Evolutionary conservation across 2,113 vertebrate genomes (phyloP), one percentile per base, ranked within the genome.

Genomic region (Triplophysa rosa): DNA sequence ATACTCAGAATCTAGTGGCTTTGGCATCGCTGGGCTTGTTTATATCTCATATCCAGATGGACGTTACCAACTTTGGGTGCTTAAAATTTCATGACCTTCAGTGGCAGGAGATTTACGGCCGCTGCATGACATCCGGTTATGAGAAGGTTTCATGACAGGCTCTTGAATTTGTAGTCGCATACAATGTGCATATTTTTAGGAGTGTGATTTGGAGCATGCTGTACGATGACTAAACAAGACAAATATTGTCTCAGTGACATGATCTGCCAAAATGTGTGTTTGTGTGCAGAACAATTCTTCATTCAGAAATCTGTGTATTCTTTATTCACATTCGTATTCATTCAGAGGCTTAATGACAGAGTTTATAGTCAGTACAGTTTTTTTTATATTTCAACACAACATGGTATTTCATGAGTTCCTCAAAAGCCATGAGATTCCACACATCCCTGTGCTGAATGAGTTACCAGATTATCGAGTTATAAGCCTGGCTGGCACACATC

Each of bases 11-110:
- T 77, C 59, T 40, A 58, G 49, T 64, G 77, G 70, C 69, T 82
- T 71, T 79, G 69, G 80, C 52, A 79, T 45, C 64, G 54, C 13
- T 8, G 8, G 21, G 40, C 37, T 62, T 37, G 58, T 62, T 74
- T 62, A 63, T 74, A 42, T 14, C 58, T 63, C 21, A 63, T 29
- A 29, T 62, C 56, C 71, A 74, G 71, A 74, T 74, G 58, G 71
- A 74, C 71, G 62, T 61, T 59, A 26, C 58, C 21, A 74, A 74
- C 58, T 63, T 47, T 74, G 62, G 33, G 17, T 42, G 33, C 40
- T 80, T 19, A 42, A 72, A 66, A 65, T 80, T 65, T 64, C 78
- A 24, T 66, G 68, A 80, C 67, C 67, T 72, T 59, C 47, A 65
- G n/a, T 4, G 6, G 61, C 24, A 26, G 26, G 11, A 54, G n/a